Percentiles rank a stretch among this genome's conserved stretches.
These are phyloP conservation scores for Stichopus chloronotus DNA, from an alignment of 35 echinoderm and acorn worm species.

Conservation along the genomic window DNA sequence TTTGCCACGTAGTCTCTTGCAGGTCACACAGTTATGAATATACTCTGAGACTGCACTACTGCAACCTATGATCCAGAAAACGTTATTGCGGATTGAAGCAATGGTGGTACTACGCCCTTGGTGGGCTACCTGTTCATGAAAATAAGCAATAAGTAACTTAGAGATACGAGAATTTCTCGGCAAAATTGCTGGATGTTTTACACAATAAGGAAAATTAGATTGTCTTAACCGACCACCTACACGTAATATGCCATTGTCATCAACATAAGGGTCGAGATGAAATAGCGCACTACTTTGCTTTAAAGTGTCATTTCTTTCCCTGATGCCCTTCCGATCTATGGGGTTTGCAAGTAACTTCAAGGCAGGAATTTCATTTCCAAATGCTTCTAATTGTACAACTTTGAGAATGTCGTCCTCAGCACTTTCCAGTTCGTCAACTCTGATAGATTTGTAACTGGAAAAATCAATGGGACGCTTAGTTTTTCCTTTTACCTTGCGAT, in stretches of 20 bases:
- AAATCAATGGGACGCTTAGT: neutral
- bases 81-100: constrained; percentile 4
- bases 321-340: constrained; percentile 2
- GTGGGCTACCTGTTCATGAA: constrained; percentile 46
- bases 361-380: neutral
- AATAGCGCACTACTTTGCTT: neutral
- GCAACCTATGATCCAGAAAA: constrained; percentile 24
- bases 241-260: constrained; percentile 58
- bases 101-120: constrained; percentile 41
- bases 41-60: constrained; percentile 9
- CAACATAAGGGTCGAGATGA: constrained; percentile 3
- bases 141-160: constrained; percentile 33
- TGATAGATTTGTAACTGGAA: neutral
- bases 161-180: constrained; percentile 35
- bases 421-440: neutral
- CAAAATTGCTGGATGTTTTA: constrained; percentile 65
- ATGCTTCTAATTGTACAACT: constrained; percentile 21
- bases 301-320: neutral
- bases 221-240: constrained; percentile 70
- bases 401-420: constrained; percentile 37
- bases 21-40: constrained; percentile 55
- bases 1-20: constrained; percentile 24
- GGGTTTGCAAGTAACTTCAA: neutral
- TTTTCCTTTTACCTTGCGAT: neutral
- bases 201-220: constrained; percentile 41